Evolutionary conservation across 2,113 vertebrate species (phyloP).

Genomic region (Crotalus viridis): DNA sequence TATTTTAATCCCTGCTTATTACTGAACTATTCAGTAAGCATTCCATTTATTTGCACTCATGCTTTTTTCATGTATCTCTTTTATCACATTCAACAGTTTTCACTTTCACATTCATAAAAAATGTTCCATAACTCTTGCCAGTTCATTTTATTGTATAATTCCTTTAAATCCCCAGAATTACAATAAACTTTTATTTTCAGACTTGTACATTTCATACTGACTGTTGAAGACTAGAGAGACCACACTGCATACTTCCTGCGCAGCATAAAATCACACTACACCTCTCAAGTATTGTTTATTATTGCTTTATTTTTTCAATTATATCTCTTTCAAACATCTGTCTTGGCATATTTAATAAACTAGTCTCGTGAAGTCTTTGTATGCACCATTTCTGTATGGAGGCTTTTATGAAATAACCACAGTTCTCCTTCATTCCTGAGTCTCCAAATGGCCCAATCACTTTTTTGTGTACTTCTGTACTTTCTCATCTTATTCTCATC

Average conservation of each 20-base stretch:
- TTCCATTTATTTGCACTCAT: background rate
- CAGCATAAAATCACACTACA: background rate
- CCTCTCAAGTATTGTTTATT: background rate
- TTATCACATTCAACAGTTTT: background rate
- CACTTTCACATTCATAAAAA: background rate
- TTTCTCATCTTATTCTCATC: background rate
- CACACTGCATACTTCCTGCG: background rate
- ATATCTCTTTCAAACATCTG: background rate
- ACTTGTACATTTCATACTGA: background rate
- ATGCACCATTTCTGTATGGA: background rate
- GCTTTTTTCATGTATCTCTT: background rate
- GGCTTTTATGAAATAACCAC: background rate
- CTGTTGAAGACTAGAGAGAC: background rate
- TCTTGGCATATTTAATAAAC: background rate
- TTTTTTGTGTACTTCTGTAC: background rate
- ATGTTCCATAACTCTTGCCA: background rate
- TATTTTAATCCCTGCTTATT: background rate
- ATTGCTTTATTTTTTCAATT: background rate
- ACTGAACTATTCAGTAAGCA: background rate
- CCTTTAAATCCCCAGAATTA: background rate
- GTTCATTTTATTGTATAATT: background rate
- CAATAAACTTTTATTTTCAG: background rate
- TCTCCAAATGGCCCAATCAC: background rate
- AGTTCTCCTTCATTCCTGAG: background rate
- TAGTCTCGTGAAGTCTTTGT: background rate